Evolutionary conservation across 2,888 invertebrate genomes (phyloP).

Genomic region (Troglohyphantes excavatus): DNA sequence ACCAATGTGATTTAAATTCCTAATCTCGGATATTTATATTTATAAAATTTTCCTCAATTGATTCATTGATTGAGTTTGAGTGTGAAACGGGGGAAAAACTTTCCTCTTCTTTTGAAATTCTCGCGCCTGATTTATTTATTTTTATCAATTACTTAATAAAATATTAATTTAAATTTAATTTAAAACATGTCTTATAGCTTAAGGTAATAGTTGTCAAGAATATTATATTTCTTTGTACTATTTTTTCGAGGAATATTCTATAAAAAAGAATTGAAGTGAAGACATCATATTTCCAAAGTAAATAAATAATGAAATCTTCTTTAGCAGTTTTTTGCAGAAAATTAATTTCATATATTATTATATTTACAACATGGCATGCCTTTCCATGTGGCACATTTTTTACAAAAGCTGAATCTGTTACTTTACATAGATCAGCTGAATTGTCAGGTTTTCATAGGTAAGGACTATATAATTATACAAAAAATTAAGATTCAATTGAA

Average conservation of each 20-base stretch:
- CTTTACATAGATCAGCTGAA: not conserved
- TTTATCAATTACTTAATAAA: no score
- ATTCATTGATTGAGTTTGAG: not conserved
- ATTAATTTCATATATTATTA: not conserved
- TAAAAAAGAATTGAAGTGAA: no score
- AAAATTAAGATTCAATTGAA: no score
- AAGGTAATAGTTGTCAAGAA: no score
- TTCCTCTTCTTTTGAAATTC: not conserved
- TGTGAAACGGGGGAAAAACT: not conserved
- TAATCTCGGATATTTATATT: no score
- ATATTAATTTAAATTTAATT: no score
- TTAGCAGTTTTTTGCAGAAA: not conserved
- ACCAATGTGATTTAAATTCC: not conserved
- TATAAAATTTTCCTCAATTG: not conserved
- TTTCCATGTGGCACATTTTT: not conserved
- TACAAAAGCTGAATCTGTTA: not conserved
- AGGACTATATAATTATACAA: no score
- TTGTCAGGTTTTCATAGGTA: constrained; percentile 51
- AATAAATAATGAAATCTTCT: not conserved
- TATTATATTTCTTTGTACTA: no score
- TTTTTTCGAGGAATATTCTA: no score
- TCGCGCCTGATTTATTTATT: no score
- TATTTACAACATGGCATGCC: not conserved
- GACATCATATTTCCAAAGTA: not conserved
- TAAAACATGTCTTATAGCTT: no score